Conservation (phyloP, 2,797 vertebrate genomes). For the Poeciliopsis gracilis region DNA sequence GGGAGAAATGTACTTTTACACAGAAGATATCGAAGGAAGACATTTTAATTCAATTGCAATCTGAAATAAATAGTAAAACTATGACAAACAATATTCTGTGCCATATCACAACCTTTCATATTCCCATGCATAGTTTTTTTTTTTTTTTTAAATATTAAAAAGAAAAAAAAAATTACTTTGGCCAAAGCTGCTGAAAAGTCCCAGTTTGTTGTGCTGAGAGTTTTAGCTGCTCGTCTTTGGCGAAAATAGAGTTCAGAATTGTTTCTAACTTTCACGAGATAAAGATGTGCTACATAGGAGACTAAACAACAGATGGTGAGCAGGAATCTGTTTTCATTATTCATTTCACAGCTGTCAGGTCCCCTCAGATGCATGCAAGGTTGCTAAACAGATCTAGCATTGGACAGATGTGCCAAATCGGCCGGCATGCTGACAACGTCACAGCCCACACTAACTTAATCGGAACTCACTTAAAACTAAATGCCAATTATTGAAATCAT, state of each 20-base stretch:
- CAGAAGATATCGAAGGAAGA: neutral
- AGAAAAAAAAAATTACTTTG: neutral
- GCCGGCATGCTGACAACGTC: constrained; percentile 46
- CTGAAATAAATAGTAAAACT: neutral
- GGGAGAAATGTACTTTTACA: neutral
- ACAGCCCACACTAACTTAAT: constrained; percentile 27
- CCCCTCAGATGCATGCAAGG: constrained; percentile 57
- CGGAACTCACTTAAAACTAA: constrained; percentile 20
- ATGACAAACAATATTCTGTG: neutral
- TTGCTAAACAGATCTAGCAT: constrained; percentile 25
- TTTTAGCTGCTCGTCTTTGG: neutral
- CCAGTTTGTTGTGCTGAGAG: neutral
- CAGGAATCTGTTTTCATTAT: constrained; percentile 62
- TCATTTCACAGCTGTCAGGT: constrained; percentile 50
- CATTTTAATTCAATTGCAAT: neutral
- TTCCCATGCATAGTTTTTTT: neutral
- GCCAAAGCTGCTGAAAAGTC: neutral
- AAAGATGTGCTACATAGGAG: constrained; percentile 28
- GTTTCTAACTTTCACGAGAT: constrained; percentile 5
- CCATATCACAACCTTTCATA: neutral
- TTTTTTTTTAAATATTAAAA: neutral
- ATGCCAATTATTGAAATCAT: neutral
- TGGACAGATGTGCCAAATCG: constrained; percentile 24
- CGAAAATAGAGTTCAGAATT: neutral
- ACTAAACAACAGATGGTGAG: constrained; percentile 50